Base-by-base conservation (phyloP, 2,113 vertebrate species). In the Cichladusa arquata region DNA sequence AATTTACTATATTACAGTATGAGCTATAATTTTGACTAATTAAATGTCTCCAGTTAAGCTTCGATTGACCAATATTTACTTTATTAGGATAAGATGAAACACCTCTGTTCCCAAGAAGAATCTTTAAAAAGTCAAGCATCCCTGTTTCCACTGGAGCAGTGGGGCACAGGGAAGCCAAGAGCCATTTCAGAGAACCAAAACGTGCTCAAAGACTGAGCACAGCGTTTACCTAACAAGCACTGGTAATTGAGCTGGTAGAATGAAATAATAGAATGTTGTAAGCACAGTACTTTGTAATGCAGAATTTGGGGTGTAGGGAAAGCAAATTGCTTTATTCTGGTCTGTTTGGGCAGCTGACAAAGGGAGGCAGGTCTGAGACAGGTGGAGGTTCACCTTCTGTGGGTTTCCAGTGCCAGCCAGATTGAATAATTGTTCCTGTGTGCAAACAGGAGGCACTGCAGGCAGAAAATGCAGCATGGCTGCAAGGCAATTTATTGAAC, bases 11-110 rank as follows among this genome's bases (percentile, higher is more conserved):
- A 61, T 83, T 90, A 78, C 51, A 83, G 44, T 5, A 19, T 38
- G 45, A 71, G 81, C 69, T 74, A 42, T 90, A 64, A 92, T 95
- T 93, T 88, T 90, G 53, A 64, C 65, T 92, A 90, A 95, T 94
- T 95, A 93, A 90, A 94, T 74, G 51, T 64, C 90, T 85, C 78
- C 83, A 93, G 33, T 83, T 79, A 70, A 81, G 65, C 79, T 74
- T 94, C 14, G 47, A 57, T 81, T 95, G 93, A 77, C 47, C 44
- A 86, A 81, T 96, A 92, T 95, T 94, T 92, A 58, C 42, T 86
- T 88, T 86, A 34, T 90, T 72, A 93, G 54, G 36, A 36, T 70
- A 74, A 71, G 64, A 95, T 88, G 80, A 64, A 93, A 88, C 62
- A 56, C 25, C 28, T 90, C 42, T 0, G 15, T 60, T 81, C 86